Percentiles rank a stretch among this genome's conserved stretches.
Evolutionary conservation across 2,888 invertebrate genomes (phyloP).

Genomic region (Lysandra coridon): DNA sequence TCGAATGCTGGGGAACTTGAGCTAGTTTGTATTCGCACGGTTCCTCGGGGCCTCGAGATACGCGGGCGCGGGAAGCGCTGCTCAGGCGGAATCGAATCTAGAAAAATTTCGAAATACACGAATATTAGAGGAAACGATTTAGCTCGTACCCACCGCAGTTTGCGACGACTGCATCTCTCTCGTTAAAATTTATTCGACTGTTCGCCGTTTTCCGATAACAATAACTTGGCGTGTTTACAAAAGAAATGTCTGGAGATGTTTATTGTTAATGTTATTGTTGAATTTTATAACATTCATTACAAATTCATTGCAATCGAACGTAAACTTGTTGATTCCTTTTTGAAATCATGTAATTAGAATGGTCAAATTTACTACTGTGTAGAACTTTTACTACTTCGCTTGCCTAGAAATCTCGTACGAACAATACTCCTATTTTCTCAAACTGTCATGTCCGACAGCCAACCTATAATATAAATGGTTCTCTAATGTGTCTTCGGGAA

Average conservation of each 20-base stretch:
- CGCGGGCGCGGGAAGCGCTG: slow-evolving; percentile 41
- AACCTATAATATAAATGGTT: slow-evolving; percentile 3
- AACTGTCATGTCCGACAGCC: neutral
- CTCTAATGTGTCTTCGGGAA: slow-evolving; percentile 4
- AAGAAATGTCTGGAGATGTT: neutral
- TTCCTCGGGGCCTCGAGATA: slow-evolving; percentile 47
- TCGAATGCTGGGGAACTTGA: slow-evolving; percentile 38
- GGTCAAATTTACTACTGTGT: too few relatives aligned
- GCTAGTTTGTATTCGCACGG: slow-evolving; percentile 46
- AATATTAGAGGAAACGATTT: slow-evolving; percentile 37
- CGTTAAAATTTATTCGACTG: slow-evolving; percentile 37
- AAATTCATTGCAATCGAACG: neutral
- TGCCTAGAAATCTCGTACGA: neutral
- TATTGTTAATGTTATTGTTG: neutral
- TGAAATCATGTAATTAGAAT: neutral
- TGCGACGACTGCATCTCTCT: slow-evolving; percentile 32
- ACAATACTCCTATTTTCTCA: neutral
- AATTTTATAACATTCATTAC: neutral
- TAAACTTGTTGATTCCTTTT: neutral
- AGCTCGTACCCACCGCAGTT: slow-evolving; percentile 26
- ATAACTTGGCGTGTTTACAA: slow-evolving; percentile 2
- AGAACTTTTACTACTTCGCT: neutral
- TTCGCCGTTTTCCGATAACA: slow-evolving; percentile 27
- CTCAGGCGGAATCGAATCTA: slow-evolving; percentile 35
- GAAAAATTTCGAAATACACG: slow-evolving; percentile 40